Conservation (phyloP, 2,797 vertebrate genomes). For the Rhinophrynus dorsalis region DNA sequence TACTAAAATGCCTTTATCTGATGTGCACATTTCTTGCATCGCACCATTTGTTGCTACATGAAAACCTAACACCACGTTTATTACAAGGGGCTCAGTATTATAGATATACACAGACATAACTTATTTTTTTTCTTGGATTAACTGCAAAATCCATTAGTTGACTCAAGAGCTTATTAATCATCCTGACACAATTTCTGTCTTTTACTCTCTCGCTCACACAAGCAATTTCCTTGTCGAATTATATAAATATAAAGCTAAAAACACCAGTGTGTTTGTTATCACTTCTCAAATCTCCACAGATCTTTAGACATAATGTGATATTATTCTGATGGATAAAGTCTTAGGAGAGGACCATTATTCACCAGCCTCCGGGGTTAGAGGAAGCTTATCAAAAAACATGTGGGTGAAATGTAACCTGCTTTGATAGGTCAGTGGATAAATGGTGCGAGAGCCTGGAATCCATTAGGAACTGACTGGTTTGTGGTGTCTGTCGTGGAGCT, state of each 20-base stretch:
- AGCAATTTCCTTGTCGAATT: conserved; percentile 33
- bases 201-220: not conserved
- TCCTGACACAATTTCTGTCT: conserved; percentile 39
- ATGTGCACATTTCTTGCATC: no score
- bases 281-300: conserved; percentile 28
- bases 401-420: conserved; percentile 38
- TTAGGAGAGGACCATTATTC: conserved; percentile 31
- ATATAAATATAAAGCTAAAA: conserved; percentile 19
- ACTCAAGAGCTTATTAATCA: conserved; percentile 37
- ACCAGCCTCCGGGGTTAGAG: conserved; percentile 28
- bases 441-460: conserved; percentile 7
- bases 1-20: no score
- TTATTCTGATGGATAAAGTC: conserved; percentile 46
- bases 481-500: not conserved
- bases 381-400: conserved; percentile 31
- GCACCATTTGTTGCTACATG: not conserved
- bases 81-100: not conserved
- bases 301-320: conserved; percentile 41
- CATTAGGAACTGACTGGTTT: conserved; percentile 32
- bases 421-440: conserved; percentile 37
- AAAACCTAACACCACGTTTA: not conserved
- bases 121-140: conserved; percentile 38
- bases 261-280: conserved; percentile 9
- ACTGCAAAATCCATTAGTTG: conserved; percentile 46
- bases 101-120: conserved; percentile 23